Evolutionary conservation across 2,113 vertebrate species (phyloP), one percentile per base, ranked within the genome.

Genomic region (Brachirus orientalis): DNA sequence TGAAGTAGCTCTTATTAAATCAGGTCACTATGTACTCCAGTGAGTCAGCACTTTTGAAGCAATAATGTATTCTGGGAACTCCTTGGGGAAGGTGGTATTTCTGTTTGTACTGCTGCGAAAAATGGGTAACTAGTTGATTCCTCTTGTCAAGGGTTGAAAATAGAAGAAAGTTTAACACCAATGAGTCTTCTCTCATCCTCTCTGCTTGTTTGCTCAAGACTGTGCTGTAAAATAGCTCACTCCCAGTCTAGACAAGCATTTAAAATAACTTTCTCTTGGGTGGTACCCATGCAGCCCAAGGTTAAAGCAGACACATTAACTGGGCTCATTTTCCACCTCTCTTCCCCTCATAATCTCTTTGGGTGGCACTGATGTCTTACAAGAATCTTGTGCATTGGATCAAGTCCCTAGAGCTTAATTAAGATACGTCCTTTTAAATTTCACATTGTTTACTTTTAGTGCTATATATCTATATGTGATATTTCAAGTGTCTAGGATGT

Each of bases 1-100:
- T 10, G 36, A 33, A 10, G 10, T 12, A 58, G 51, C 20, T 62
- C 40, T 45, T 55, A 8, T 51, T 54, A 87, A n/a, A 80, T 19
- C 60, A 63, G 77, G 79, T 69, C 72, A 71, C 4, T 0, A 37
- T 69, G 60, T 72, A 44, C 65, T 63, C 13, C 18, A 68, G 58
- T 66, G 75, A 56, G 58, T 88, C 84, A 75, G 82, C 82, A 44
- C 51, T 85, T 79, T 71, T 57, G n/a, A 22, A 48, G 36, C 69
- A 51, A 72, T 82, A 52, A 75, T 80, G 18, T 63, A 66, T 83
- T 84, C 69, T 44, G 41, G 56, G 66, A 76, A 28, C 50, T 43
- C 61, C 47, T 56, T 1, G 19, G 14, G 82, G 70, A 8, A 81
- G 66, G 12, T 48, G 18, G 57, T 68, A 50, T 45, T 73, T 62